Percentiles rank a stretch among this genome's conserved stretches.
Evolutionary conservation across 2,888 invertebrate genomes (phyloP).

Genomic region (Platycheirus albimanus): DNA sequence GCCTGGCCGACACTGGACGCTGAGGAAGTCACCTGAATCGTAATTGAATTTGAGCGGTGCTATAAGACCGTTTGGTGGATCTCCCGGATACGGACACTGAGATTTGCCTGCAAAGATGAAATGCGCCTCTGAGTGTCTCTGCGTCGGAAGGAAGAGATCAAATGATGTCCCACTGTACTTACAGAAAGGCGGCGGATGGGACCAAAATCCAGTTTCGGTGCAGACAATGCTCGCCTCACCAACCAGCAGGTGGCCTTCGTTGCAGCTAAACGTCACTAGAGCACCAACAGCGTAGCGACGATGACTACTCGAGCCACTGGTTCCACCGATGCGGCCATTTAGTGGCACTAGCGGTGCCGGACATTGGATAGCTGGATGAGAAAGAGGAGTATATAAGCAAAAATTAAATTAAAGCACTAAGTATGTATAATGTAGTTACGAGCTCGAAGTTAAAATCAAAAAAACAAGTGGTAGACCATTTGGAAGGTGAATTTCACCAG

Average conservation of each 20-base stretch:
- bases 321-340: conserved; percentile 85
- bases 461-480: background rate
- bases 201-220: conserved; percentile 94
- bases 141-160: conserved; percentile 47
- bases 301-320: conserved; percentile 81
- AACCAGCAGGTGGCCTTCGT: conserved; percentile 85
- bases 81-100: conserved; percentile 88
- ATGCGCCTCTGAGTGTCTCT: conserved; percentile 50
- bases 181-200: conserved; percentile 93
- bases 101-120: conserved; percentile 85
- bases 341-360: conserved; percentile 89
- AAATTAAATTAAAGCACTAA: conserved; percentile 62
- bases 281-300: conserved; percentile 91
- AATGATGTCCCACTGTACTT: conserved; percentile 78
- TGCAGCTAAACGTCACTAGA: conserved; percentile 90
- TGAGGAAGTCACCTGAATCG: conserved; percentile 88
- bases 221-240: conserved; percentile 93
- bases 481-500: conserved; percentile 22
- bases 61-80: conserved; percentile 88
- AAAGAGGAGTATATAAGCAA: conserved; percentile 43
- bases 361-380: conserved; percentile 89
- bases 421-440: background rate
- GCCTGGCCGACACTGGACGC: conserved; percentile 87
- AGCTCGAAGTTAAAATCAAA: background rate
- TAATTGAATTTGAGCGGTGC: conserved; percentile 89